Evolutionary conservation across 64 coral and sea anemone genomes (phyloP).

Genomic region (Montipora sp.): DNA sequence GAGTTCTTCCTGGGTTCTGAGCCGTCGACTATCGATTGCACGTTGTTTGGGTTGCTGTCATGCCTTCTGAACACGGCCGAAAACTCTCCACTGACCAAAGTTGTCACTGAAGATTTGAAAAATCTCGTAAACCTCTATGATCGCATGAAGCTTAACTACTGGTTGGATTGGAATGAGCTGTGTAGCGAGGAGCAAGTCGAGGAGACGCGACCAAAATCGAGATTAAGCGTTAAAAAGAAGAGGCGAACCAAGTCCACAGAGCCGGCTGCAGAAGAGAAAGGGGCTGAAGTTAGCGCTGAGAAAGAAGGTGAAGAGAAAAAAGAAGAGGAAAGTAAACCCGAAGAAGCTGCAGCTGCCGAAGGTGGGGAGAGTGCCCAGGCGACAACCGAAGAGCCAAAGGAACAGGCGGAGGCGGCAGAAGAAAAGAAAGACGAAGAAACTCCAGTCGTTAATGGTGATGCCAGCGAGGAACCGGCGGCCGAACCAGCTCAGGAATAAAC

Average conservation of each 20-base stretch:
- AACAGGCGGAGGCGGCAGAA: slow-evolving; percentile 47
- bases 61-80: slow-evolving; percentile 79
- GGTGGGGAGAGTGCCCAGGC: slow-evolving; percentile 57
- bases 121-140: slow-evolving; percentile 89
- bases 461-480: slow-evolving; percentile 66
- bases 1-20: slow-evolving; percentile 95
- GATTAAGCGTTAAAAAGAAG: slow-evolving; percentile 90
- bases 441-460: slow-evolving; percentile 44
- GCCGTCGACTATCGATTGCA: slow-evolving; percentile 90
- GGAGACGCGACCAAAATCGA: slow-evolving; percentile 86
- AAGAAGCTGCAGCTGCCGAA: slow-evolving; percentile 52
- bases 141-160: slow-evolving; percentile 91
- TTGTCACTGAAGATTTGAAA: slow-evolving; percentile 85
- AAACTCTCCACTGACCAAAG: slow-evolving; percentile 83
- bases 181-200: slow-evolving; percentile 88
- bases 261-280: slow-evolving; percentile 51
- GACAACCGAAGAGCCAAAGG: slow-evolving; percentile 54
- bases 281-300: slow-evolving; percentile 41
- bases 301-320: slow-evolving; percentile 55
- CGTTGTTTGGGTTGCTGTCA: slow-evolving; percentile 96
- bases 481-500: slow-evolving; percentile 81
- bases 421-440: slow-evolving; percentile 60
- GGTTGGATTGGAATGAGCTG: slow-evolving; percentile 91
- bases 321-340: slow-evolving; percentile 49
- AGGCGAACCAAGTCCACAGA: slow-evolving; percentile 67